phyloP scores from a whole-genome alignment of 2,797 vertebrate genomes.

The Diplodus sargus region DNA sequence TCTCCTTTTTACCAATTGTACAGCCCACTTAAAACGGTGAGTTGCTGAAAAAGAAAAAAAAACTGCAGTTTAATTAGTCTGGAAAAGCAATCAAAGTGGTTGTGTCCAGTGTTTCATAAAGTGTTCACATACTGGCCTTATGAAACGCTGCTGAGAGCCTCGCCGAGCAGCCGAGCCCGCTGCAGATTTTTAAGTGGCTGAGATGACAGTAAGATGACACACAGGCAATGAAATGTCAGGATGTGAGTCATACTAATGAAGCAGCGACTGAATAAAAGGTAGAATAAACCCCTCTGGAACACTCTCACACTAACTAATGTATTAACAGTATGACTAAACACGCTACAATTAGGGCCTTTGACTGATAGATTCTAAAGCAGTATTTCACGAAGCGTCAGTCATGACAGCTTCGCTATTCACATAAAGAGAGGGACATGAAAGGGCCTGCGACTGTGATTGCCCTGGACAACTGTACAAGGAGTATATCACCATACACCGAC shows the following conservation, averaged over 20 bases:
- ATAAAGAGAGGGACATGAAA: conserved; percentile 57
- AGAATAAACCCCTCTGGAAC: conserved; percentile 50
- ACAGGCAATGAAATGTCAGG: conserved; percentile 56
- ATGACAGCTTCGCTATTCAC: conserved; percentile 60
- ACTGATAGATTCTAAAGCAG: conserved; percentile 53
- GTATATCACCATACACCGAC: conserved; percentile 39
- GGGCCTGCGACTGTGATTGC: conserved; percentile 43
- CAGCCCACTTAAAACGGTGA: background rate
- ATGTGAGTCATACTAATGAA: conserved; percentile 69
- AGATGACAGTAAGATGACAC: conserved; percentile 63
- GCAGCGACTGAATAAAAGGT: conserved; percentile 52
- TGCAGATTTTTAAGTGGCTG: conserved; percentile 54
- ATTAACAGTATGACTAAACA: conserved; percentile 63
- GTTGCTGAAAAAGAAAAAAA: background rate
- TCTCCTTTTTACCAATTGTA: conserved; percentile 10
- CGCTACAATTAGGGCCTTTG: conserved; percentile 52
- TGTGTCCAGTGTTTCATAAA: conserved; percentile 24
- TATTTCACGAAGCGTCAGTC: conserved; percentile 58
- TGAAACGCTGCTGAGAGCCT: conserved; percentile 32
- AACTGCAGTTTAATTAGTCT: background rate
- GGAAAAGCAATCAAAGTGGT: conserved; percentile 30
- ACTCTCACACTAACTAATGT: conserved; percentile 52
- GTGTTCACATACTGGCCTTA: conserved; percentile 15
- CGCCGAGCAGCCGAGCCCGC: conserved; percentile 14
- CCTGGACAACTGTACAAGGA: conserved; percentile 41